Conservation (phyloP, 2,888 invertebrate genomes). For the Gerosis bhagava region DNA sequence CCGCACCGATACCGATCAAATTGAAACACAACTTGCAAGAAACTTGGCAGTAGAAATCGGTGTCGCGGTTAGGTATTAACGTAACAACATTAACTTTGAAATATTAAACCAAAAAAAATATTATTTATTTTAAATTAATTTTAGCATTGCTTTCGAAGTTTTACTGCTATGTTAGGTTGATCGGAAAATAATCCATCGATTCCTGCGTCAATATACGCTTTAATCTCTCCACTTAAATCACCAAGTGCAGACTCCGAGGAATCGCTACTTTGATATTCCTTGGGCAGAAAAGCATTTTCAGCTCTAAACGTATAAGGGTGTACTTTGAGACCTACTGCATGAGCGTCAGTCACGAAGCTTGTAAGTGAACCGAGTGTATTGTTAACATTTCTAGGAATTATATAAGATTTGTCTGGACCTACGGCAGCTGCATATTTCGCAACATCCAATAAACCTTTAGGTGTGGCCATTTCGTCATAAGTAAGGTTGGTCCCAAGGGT, state of each 20-base stretch:
- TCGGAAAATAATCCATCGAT: slow-evolving; percentile 70
- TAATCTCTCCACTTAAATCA: slow-evolving; percentile 55
- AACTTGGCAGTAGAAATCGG: too few relatives aligned
- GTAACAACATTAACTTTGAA: too few relatives aligned
- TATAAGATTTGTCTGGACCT: slow-evolving; percentile 65
- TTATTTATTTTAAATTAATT: too few relatives aligned
- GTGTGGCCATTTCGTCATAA: slow-evolving; percentile 64
- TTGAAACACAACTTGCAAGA: too few relatives aligned
- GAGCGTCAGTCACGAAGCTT: slow-evolving; percentile 60
- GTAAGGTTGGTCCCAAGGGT: slow-evolving; percentile 53
- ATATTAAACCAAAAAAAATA: too few relatives aligned
- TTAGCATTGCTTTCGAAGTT: slow-evolving; percentile 32
- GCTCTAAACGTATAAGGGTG: slow-evolving; percentile 72
- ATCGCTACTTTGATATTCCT: slow-evolving; percentile 53
- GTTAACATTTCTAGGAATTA: slow-evolving; percentile 58
- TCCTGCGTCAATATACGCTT: slow-evolving; percentile 56
- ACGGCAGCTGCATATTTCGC: slow-evolving; percentile 67
- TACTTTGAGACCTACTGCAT: slow-evolving; percentile 63
- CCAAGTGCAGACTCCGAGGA: slow-evolving; percentile 50
- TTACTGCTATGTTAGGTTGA: slow-evolving; percentile 61
- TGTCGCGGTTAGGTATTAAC: too few relatives aligned
- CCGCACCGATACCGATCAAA: too few relatives aligned
- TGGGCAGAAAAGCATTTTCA: slow-evolving; percentile 61
- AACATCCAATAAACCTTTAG: slow-evolving; percentile 60
- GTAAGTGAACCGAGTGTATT: slow-evolving; percentile 53